phyloP scores from a whole-genome alignment of 1,140 invertebrate genomes.

The Oedothorax gibbosus region DNA sequence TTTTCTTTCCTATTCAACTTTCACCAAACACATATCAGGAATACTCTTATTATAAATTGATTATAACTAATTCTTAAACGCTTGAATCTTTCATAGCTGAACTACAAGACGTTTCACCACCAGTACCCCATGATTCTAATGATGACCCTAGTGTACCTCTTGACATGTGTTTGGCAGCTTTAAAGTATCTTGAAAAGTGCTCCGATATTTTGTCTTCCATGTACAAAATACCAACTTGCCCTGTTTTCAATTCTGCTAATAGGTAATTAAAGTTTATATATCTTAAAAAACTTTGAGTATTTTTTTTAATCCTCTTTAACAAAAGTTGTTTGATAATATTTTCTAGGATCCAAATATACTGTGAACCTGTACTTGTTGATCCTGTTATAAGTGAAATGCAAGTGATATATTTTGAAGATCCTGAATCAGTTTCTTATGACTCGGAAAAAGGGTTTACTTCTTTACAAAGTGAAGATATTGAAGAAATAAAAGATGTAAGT shows the following conservation, averaged over 20 bases:
- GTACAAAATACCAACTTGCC: constrained; percentile 94
- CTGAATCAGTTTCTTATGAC: constrained; percentile 44
- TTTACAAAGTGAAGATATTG: constrained; percentile 12
- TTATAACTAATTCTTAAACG: too few species aligned
- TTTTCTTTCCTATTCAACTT: too few species aligned
- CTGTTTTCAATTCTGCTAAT: constrained; percentile 89
- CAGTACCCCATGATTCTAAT: constrained; percentile 17
- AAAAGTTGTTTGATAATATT: background rate
- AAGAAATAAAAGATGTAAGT: constrained; percentile 22
- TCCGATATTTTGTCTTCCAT: constrained; percentile 88
- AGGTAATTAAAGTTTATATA: constrained; percentile 67
- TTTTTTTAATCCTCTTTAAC: too few species aligned
- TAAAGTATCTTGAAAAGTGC: constrained; percentile 87
- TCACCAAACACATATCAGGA: too few species aligned
- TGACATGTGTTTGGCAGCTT: constrained; percentile 84
- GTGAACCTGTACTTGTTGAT: constrained; percentile 83
- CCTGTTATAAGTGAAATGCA: constrained; percentile 84
- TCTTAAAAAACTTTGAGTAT: background rate
- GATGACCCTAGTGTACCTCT: constrained; percentile 29
- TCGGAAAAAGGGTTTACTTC: background rate
- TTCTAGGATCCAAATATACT: constrained; percentile 81
- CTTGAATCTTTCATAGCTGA: constrained; percentile 31
- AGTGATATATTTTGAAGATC: constrained; percentile 74
- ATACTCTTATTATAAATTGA: background rate
- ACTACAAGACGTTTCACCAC: constrained; percentile 34